Evolutionary conservation across 2,888 invertebrate genomes (phyloP), one percentile per base, ranked within the genome.

Genomic region (Orthonevra nobilis): DNA sequence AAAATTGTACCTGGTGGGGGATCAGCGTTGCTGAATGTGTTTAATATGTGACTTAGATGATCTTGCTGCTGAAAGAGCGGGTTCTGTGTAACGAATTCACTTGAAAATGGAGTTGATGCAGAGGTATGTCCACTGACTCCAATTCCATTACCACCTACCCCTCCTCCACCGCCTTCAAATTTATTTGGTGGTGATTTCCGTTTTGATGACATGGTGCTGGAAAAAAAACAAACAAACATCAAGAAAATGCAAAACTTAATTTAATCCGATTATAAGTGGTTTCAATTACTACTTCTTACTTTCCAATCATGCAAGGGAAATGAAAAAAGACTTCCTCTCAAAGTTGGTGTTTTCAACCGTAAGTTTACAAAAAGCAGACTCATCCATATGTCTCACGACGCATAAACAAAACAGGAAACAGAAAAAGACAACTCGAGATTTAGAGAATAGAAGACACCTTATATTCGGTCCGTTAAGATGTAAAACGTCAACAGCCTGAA

Each of bases 171-270:
- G 14, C 94, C 93, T 92, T 96, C 96, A 90, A 96, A 92, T 92
- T 97, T 97, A 86, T 95, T 96, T 89, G 97, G 97, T 90, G 96
- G 96, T 90, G 96, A 97, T 91, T 97, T 97, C 90, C 97, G 93
- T 93, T 97, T 97, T 91, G 96, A 96, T 93, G 96, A 97, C 97
- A 97, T 97, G 91, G 93, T 96, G 93, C 73, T 69, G 32, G 36
- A 26, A 61, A 40, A 23, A 23, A 34, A 61, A 44, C 9, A 20
- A 42, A 23, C n/a, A 23, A 34, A 30, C n/a, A n/a, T n/a, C 19
- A 36, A 56, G 14, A 10, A 48, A 58, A 50, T 10, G 19, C 2
- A 9, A 60, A 42, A 23, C 28, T 38, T 17, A 34, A 42, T 20
- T 23, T n/a, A 14, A 23, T 20, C 7, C 7, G n/a, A 32, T 12